phyloP scores from a whole-genome alignment of 2,113 vertebrate species.

The Salvelinus fontinalis region DNA sequence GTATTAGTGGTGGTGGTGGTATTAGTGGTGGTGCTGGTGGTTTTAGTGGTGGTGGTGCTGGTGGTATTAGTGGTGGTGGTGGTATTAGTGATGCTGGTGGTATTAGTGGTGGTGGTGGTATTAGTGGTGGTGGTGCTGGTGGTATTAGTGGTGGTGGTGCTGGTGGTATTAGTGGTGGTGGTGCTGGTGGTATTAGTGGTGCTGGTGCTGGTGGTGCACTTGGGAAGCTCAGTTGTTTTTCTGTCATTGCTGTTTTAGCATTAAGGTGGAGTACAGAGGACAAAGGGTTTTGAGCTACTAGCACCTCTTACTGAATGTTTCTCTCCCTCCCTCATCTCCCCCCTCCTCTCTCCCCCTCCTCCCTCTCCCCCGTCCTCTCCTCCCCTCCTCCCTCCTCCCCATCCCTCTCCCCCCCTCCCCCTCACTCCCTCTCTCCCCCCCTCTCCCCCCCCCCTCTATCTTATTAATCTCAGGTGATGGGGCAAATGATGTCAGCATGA shows the following conservation, averaged over 20 bases:
- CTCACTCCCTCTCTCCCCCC: not conserved
- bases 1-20: too few relatives aligned
- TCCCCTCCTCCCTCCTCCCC: not conserved
- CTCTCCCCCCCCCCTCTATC: not conserved
- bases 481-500: constrained; percentile 99
- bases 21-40: too few relatives aligned
- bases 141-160: too few relatives aligned
- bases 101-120: too few relatives aligned
- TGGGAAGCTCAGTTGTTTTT: constrained; percentile 34
- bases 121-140: too few relatives aligned
- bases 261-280: constrained; percentile 30
- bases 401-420: not conserved
- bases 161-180: too few relatives aligned
- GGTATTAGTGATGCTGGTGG: too few relatives aligned
- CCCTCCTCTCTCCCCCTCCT: not conserved
- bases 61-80: too few relatives aligned
- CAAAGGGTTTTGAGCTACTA: not conserved
- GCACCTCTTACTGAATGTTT: constrained; percentile 5
- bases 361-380: not conserved
- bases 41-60: too few relatives aligned
- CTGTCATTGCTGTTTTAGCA: constrained; percentile 49
- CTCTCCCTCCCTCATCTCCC: not conserved
- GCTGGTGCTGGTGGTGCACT: constrained; percentile 22
- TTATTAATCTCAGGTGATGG: constrained; percentile 85
- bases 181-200: too few relatives aligned